Evolutionary conservation across 2,888 invertebrate genomes (phyloP).

Genomic region (Troglohyphantes excavatus): DNA sequence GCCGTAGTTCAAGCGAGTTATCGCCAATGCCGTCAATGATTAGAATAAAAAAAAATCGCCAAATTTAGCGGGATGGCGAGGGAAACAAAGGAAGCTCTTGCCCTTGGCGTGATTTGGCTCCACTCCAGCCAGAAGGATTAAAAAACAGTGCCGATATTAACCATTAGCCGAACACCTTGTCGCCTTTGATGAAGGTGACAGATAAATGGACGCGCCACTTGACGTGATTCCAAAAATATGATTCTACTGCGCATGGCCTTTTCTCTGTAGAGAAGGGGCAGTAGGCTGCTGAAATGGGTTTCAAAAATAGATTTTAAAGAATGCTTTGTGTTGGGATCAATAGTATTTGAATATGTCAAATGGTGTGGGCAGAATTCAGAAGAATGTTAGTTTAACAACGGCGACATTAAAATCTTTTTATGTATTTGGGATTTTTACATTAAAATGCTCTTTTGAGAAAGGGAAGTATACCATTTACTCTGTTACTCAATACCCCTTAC

Average conservation of each 20-base stretch:
- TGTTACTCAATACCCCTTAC: too few relatives aligned
- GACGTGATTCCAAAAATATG: slow-evolving; percentile 41
- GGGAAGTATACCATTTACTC: too few relatives aligned
- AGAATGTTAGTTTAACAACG: neutral
- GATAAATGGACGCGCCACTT: slow-evolving; percentile 36
- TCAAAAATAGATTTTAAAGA: neutral
- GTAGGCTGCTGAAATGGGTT: neutral
- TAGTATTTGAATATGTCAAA: neutral
- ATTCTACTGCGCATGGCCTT: neutral
- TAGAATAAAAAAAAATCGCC: too few relatives aligned
- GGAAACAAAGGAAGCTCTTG: neutral
- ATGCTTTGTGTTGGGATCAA: neutral
- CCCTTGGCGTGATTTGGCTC: slow-evolving; percentile 66
- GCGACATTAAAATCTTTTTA: too few relatives aligned
- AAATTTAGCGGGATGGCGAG: neutral
- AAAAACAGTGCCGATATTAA: slow-evolving; percentile 61
- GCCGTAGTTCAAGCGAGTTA: too few relatives aligned
- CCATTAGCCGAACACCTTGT: slow-evolving; percentile 48
- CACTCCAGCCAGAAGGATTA: slow-evolving; percentile 41
- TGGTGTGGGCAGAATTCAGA: neutral
- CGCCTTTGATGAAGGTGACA: slow-evolving; percentile 31
- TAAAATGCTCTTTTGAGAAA: too few relatives aligned
- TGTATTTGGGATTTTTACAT: too few relatives aligned
- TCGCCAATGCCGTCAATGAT: too few relatives aligned
- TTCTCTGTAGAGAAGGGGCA: too few relatives aligned